Percentiles rank a stretch among this genome's conserved stretches.
phyloP scores from a whole-genome alignment of 2,888 invertebrate species.

The Malthinus seriepunctatus region DNA sequence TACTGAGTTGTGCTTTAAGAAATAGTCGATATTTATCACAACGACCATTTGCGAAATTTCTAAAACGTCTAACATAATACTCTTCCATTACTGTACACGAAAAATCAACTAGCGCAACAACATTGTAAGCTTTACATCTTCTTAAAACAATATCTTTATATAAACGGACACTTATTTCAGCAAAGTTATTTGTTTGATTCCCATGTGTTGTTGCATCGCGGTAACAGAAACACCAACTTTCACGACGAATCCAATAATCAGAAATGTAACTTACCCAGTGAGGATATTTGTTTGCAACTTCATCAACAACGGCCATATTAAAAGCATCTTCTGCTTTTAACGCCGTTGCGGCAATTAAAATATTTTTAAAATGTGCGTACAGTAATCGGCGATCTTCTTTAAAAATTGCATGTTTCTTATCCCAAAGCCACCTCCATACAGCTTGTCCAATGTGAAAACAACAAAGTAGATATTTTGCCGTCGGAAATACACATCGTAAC shows the following conservation, averaged over 20 bases:
- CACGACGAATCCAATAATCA: background rate
- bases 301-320: background rate
- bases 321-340: background rate
- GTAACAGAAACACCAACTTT: background rate
- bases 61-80: too few relatives aligned
- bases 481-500: conserved; percentile 17
- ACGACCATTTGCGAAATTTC: too few relatives aligned
- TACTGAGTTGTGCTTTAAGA: too few relatives aligned
- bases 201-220: background rate
- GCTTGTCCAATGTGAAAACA: conserved; percentile 22
- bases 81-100: too few relatives aligned
- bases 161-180: too few relatives aligned
- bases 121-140: too few relatives aligned
- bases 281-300: background rate
- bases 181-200: too few relatives aligned
- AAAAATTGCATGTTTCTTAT: conserved; percentile 16
- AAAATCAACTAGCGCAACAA: too few relatives aligned
- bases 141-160: too few relatives aligned
- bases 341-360: background rate
- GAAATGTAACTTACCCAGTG: background rate
- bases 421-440: conserved; percentile 20
- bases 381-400: background rate
- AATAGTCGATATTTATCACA: too few relatives aligned
- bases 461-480: conserved; percentile 16
- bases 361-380: background rate